Evolutionary conservation across 2,888 invertebrate species (phyloP).

Genomic region (Anagyrus pseudococci): DNA sequence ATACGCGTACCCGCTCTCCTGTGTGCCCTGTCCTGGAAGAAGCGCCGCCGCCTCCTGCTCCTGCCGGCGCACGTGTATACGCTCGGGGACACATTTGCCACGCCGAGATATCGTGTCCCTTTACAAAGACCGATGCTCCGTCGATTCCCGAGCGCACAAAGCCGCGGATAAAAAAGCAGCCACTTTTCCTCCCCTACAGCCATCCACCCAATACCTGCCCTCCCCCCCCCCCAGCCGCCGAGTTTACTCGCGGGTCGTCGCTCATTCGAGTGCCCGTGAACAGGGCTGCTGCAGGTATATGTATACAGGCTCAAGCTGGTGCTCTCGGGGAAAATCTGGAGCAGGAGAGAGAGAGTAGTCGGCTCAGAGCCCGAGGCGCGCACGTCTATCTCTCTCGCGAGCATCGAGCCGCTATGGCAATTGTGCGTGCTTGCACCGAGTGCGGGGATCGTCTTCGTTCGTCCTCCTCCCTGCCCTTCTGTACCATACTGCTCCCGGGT

Average conservation of each 20-base stretch:
- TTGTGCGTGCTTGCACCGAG: no score
- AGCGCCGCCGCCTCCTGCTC: no score
- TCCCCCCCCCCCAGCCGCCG: no score
- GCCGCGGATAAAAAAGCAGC: constrained; percentile 34
- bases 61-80: no score
- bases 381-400: constrained; percentile 8
- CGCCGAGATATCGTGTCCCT: constrained; percentile 43
- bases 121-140: constrained; percentile 51
- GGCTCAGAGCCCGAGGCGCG: background rate
- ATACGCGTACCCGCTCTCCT: no score
- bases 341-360: background rate
- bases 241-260: constrained; percentile 40
- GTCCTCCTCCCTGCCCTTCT: constrained; percentile 39
- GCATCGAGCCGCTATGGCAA: no score
- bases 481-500: background rate
- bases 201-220: no score
- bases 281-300: no score
- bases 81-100: constrained; percentile 53
- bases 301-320: no score
- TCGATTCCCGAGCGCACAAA: constrained; percentile 54
- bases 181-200: constrained; percentile 19
- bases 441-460: no score
- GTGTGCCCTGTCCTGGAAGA: no score
- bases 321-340: background rate
- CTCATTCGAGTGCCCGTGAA: constrained; percentile 38